Evolutionary conservation across 1,140 invertebrate species (phyloP).

Genomic region (Nebria ingens): DNA sequence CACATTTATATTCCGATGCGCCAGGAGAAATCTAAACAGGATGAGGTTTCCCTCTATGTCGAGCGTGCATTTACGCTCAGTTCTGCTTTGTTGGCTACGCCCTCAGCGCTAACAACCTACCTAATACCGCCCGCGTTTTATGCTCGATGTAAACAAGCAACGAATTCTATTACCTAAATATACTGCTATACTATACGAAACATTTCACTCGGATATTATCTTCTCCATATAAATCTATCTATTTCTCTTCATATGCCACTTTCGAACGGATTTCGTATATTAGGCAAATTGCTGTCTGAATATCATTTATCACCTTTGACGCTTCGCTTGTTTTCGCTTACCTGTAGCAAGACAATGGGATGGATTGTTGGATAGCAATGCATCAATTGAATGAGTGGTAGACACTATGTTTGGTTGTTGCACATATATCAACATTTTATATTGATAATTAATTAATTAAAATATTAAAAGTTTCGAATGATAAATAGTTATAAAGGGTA

Average conservation of each 20-base stretch:
- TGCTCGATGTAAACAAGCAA: constrained; percentile 2
- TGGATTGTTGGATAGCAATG: no score
- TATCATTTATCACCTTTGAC: not conserved
- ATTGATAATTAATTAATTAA: no score
- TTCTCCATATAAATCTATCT: not conserved
- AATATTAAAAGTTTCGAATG: no score
- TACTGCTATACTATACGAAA: no score
- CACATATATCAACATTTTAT: no score
- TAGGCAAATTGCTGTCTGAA: not conserved
- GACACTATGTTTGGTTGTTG: no score
- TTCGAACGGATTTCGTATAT: not conserved
- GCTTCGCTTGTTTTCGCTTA: no score
- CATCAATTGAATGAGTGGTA: no score
- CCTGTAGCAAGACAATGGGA: no score
- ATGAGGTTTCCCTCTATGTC: not conserved
- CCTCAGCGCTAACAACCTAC: not conserved
- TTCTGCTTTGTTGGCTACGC: constrained; percentile 2
- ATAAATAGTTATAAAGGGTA: no score
- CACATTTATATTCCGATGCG: not conserved
- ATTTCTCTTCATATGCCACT: not conserved
- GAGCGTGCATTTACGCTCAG: not conserved
- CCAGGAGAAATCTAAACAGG: not conserved
- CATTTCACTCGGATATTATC: not conserved
- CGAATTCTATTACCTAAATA: constrained; percentile 5
- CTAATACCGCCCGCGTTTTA: no score